Conservation (phyloP, 1,140 invertebrate genomes). For the Venturia canescens region DNA sequence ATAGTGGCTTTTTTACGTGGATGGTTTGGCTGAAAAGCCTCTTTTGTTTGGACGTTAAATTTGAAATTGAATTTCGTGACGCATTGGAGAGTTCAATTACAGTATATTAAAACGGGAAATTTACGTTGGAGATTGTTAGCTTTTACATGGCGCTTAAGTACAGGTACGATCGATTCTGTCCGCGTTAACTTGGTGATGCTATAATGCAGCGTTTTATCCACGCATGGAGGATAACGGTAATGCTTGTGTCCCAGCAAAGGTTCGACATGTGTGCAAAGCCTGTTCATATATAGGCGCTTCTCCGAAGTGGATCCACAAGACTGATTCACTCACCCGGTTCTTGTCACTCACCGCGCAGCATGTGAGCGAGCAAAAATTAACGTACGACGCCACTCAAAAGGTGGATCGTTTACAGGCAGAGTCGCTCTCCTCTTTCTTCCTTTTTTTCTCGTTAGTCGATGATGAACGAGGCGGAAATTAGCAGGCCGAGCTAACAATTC, state of each 20-base stretch:
- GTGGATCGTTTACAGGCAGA: conserved; percentile 3
- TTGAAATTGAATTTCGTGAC: too few relatives aligned
- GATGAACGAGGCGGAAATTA: conserved; percentile 43
- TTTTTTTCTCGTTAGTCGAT: conserved; percentile 37
- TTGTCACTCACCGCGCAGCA: conserved; percentile 36
- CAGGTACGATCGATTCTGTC: too few relatives aligned
- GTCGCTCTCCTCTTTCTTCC: not conserved
- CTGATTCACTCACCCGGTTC: conserved; percentile 8
- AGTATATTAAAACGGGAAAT: too few relatives aligned
- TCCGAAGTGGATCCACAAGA: not conserved
- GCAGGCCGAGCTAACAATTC: not conserved
- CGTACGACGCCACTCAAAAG: conserved; percentile 27
- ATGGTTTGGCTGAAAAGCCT: too few relatives aligned
- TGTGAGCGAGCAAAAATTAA: conserved; percentile 8
- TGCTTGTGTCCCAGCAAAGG: conserved; percentile 18
- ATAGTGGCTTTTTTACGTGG: too few relatives aligned
- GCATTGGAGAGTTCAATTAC: too few relatives aligned
- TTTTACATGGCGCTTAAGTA: too few relatives aligned
- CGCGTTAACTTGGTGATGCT: too few relatives aligned
- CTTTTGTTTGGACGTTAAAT: too few relatives aligned
- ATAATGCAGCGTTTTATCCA: not conserved
- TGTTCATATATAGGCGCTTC: not conserved
- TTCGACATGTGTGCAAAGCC: not conserved
- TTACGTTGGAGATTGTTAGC: too few relatives aligned
- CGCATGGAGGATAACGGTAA: conserved; percentile 31